A percentile compares a stretch with the other conserved stretches of the same genome.
Conservation (phyloP, 2,888 invertebrate species). For the Phyllotreta cruciferae region DNA sequence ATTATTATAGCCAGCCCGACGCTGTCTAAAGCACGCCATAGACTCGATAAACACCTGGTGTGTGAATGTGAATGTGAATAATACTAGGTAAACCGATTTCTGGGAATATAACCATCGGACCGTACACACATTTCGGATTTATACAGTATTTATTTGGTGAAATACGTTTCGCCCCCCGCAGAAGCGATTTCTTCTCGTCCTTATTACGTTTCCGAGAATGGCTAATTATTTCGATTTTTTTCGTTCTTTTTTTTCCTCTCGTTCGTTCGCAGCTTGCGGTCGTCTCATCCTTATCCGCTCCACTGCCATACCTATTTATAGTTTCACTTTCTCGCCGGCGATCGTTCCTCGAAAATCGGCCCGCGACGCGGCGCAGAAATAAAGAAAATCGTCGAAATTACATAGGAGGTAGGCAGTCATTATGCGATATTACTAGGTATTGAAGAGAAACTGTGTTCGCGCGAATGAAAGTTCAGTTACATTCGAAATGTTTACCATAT, state of each 20-base stretch:
- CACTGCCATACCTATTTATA: slow-evolving; percentile 3
- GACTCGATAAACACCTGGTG: slow-evolving; percentile 32
- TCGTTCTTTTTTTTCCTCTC: no score
- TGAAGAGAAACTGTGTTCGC: slow-evolving; percentile 35
- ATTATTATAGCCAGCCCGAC: not conserved
- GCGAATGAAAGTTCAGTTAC: slow-evolving; percentile 35
- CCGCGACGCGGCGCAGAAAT: slow-evolving; percentile 12
- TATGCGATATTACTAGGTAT: slow-evolving; percentile 33
- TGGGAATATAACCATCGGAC: slow-evolving; percentile 29
- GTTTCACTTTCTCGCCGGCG: slow-evolving; percentile 23
- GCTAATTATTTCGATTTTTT: slow-evolving; percentile 3
- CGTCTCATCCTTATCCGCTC: slow-evolving; percentile 4
- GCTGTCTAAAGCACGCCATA: slow-evolving; percentile 1
- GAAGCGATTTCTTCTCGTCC: not conserved
- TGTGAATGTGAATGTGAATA: slow-evolving; percentile 14
- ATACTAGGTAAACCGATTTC: slow-evolving; percentile 35
- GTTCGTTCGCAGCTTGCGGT: slow-evolving; percentile 8
- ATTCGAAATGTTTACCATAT: slow-evolving; percentile 35
- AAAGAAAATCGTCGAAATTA: slow-evolving; percentile 25
- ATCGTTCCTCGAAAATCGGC: slow-evolving; percentile 18
- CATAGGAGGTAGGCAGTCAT: slow-evolving; percentile 19
- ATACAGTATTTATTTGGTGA: no score
- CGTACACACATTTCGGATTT: slow-evolving; percentile 11
- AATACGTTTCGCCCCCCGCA: no score
- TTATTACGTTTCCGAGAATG: slow-evolving; percentile 2